Conservation (phyloP, 1,140 invertebrate species). For the Monomorium pharaonis region DNA sequence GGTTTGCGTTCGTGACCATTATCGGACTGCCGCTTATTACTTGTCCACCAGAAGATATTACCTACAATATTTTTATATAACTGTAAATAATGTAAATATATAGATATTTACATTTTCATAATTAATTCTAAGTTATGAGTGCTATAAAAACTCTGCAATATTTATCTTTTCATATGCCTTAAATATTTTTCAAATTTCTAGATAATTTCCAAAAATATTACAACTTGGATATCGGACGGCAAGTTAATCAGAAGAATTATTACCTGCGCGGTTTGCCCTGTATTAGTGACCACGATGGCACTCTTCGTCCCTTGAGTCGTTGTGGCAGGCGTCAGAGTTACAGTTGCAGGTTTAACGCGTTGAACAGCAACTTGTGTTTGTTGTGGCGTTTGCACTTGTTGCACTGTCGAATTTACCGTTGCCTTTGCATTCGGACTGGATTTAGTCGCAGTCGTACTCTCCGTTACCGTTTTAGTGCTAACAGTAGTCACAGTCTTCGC, state of each 20-base stretch:
- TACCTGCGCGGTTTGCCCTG: conserved; percentile 82
- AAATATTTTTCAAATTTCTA: conserved; percentile 7
- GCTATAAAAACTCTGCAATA: not conserved
- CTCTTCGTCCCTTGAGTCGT: conserved; percentile 75
- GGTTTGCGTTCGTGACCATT: conserved; percentile 90
- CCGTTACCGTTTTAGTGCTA: conserved; percentile 57
- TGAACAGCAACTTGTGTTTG: conserved; percentile 69
- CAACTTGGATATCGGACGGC: no score
- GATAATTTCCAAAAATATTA: conserved; percentile 5
- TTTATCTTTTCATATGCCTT: not conserved
- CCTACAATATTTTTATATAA: conserved; percentile 75
- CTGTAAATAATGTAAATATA: not conserved
- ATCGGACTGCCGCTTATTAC: conserved; percentile 87
- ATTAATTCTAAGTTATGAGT: not conserved
- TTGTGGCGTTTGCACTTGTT: conserved; percentile 66
- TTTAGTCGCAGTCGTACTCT: conserved; percentile 68
- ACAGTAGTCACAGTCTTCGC: conserved; percentile 51
- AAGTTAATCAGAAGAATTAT: not conserved
- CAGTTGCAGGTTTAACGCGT: conserved; percentile 72
- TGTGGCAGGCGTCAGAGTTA: conserved; percentile 64
- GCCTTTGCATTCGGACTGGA: conserved; percentile 71
- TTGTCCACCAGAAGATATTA: conserved; percentile 83
- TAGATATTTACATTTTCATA: not conserved
- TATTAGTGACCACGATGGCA: conserved; percentile 80
- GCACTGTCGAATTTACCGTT: conserved; percentile 50